Evolutionary conservation across 2,797 vertebrate species (phyloP).

Genomic region (Eulemur mongoz): DNA sequence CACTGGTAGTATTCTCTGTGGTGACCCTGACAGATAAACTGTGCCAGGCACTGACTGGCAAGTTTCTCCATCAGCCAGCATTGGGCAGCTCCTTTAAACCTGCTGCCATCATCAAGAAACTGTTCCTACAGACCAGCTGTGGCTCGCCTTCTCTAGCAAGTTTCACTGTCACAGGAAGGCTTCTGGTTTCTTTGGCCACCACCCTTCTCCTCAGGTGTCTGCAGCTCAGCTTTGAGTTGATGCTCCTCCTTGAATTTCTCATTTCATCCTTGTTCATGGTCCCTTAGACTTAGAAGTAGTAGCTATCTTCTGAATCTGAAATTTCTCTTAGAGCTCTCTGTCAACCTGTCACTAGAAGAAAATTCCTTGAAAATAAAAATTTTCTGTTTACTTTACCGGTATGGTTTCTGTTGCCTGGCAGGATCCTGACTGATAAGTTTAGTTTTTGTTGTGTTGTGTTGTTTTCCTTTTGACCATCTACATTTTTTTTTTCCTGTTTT

Average conservation of each 20-base stretch:
- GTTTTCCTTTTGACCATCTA: neutral
- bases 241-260: neutral
- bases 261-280: neutral
- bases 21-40: neutral
- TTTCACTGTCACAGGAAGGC: neutral
- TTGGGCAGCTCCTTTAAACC: neutral
- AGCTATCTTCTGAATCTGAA: neutral
- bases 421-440: neutral
- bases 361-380: neutral
- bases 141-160: accelerated
- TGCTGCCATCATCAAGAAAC: neutral
- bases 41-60: too few species aligned
- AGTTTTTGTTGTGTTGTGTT: neutral
- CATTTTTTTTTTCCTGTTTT: neutral
- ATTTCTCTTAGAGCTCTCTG: neutral
- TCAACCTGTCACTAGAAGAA: neutral
- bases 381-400: neutral
- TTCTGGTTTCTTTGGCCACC: neutral
- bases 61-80: neutral
- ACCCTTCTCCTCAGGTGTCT: neutral
- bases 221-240: too few species aligned
- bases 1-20: neutral
- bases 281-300: neutral
- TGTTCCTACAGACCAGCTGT: neutral
- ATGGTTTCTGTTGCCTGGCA: neutral